Percentiles rank a stretch among this genome's conserved stretches.
Conservation (phyloP, 2,888 invertebrate species). For the Papilio protenor region DNA sequence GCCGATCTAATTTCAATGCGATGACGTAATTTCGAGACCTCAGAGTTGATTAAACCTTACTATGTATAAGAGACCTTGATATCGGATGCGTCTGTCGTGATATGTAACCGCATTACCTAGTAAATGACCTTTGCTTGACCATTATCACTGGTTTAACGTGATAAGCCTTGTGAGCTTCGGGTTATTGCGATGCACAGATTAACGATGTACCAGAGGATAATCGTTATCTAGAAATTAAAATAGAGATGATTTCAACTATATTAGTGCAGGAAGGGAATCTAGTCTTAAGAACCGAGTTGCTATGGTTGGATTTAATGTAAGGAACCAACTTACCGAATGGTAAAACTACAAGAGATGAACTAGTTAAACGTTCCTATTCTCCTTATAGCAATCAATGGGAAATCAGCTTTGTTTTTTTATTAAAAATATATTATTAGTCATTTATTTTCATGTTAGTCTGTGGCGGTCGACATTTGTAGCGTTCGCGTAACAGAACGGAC, state of each 20-base stretch:
- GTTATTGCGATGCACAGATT: conserved; percentile 32
- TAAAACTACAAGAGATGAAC: neutral
- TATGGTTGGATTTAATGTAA: neutral
- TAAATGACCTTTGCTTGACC: conserved; percentile 43
- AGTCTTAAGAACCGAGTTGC: neutral
- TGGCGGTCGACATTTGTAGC: conserved; percentile 30
- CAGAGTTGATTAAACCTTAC: conserved; percentile 39
- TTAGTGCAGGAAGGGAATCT: neutral
- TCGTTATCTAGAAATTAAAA: neutral
- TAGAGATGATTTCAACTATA: neutral
- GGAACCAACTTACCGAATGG: too few species aligned
- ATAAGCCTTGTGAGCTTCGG: conserved; percentile 40
- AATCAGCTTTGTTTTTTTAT: neutral
- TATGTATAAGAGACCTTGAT: conserved; percentile 32
- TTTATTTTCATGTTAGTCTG: conserved; percentile 14
- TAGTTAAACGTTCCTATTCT: neutral
- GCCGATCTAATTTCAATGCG: conserved; percentile 34
- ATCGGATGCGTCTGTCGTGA: conserved; percentile 43
- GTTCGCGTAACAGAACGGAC: conserved; percentile 19
- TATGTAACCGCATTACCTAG: conserved; percentile 41
- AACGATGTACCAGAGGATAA: neutral
- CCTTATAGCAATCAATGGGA: neutral
- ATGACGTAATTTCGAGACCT: conserved; percentile 35
- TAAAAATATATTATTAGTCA: too few species aligned
- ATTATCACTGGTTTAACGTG: conserved; percentile 38